Percentiles rank a stretch among this genome's conserved stretches.
These are phyloP conservation scores for Drosophila azteca DNA, from an alignment of 1,140 invertebrate genomes.

Conservation along the genomic window DNA sequence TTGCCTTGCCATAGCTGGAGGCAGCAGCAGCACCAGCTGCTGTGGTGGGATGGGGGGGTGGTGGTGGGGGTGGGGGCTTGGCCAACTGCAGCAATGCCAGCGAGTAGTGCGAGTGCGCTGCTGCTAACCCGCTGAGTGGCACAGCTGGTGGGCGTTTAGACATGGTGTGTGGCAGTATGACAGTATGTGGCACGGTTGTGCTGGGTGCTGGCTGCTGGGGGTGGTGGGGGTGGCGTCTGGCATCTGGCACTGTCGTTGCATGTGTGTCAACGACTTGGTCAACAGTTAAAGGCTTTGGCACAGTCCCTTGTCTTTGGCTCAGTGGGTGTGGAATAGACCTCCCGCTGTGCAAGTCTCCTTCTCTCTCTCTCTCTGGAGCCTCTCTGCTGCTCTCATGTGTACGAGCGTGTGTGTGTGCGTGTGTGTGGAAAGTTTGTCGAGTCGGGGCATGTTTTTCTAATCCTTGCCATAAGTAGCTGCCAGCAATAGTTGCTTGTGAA, in stretches of 20 bases:
- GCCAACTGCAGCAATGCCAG: too few relatives aligned
- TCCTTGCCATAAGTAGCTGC: constrained; percentile 73
- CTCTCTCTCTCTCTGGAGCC: not conserved
- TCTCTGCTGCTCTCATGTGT: constrained; percentile 8
- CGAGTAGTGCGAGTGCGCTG: not conserved
- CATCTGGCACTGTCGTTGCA: constrained; percentile 38
- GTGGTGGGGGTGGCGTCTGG: not conserved
- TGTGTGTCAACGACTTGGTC: constrained; percentile 80
- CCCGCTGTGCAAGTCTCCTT: constrained; percentile 16
- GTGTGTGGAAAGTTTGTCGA: constrained; percentile 65
- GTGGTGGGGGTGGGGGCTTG: too few relatives aligned
- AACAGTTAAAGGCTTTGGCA: constrained; percentile 75
- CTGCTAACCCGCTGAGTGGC: constrained; percentile 6
- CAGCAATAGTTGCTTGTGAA: constrained; percentile 52
- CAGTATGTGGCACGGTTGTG: too few relatives aligned
- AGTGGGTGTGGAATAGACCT: constrained; percentile 30
- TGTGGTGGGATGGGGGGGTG: too few relatives aligned
- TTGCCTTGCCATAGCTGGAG: too few relatives aligned
- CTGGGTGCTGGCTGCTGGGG: too few relatives aligned
- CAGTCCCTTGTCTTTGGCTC: constrained; percentile 29
- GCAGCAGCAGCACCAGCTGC: too few relatives aligned
- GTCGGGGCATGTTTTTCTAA: constrained; percentile 68
- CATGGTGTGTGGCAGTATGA: not conserved
- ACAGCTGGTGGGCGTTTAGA: not conserved
- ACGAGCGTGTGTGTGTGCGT: constrained; percentile 3